These are phyloP conservation scores for Xenotilapia longispinis DNA, from an alignment of 2,113 vertebrate genomes.

Conservation along the genomic window DNA sequence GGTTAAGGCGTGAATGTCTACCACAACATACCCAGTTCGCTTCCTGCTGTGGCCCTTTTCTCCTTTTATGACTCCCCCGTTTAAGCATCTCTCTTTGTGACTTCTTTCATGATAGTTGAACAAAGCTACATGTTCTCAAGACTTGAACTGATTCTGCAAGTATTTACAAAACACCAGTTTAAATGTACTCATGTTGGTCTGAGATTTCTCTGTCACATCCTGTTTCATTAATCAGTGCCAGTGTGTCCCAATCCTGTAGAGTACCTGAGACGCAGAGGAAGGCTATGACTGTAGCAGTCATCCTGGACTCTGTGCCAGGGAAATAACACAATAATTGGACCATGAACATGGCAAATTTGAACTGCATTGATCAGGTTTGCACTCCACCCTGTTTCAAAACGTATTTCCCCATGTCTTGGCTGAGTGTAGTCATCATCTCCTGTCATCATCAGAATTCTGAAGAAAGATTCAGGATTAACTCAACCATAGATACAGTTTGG, in stretches of 20 bases:
- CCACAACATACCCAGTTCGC: neutral
- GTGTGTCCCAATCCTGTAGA: slow-evolving; percentile 35
- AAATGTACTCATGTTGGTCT: neutral
- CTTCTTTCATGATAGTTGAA: neutral
- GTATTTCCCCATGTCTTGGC: neutral
- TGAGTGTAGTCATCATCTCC: neutral
- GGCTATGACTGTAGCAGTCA: neutral
- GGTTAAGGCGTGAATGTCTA: neutral
- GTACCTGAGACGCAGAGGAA: slow-evolving; percentile 9
- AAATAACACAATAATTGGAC: slow-evolving; percentile 7
- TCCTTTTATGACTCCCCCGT: neutral
- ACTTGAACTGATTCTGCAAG: neutral
- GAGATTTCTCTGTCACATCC: slow-evolving; percentile 27
- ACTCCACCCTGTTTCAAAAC: neutral
- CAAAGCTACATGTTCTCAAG: neutral
- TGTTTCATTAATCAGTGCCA: neutral
- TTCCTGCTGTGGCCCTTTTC: neutral
- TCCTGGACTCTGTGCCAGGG: neutral
- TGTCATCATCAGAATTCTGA: neutral
- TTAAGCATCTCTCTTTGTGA: neutral
- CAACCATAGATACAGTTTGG: neutral
- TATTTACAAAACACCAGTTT: neutral
- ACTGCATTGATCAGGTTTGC: neutral
- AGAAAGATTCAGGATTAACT: neutral
- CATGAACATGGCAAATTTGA: neutral